Conservation (phyloP, 2,113 vertebrate species). For the Uria aalge region DNA sequence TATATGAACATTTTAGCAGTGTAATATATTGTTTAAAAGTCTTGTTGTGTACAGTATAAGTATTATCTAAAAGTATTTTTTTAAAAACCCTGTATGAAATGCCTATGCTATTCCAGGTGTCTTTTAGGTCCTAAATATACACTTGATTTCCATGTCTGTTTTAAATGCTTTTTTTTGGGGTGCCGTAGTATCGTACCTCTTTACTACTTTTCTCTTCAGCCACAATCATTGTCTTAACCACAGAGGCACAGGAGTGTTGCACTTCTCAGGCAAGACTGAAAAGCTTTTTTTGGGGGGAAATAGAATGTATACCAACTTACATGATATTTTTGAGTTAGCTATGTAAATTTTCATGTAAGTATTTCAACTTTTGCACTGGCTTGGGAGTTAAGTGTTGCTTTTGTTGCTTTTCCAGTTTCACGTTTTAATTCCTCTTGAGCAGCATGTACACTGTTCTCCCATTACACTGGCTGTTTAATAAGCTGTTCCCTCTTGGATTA, state of each 20-base stretch:
- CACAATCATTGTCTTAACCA: conserved; percentile 2
- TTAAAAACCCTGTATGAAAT: conserved; percentile 71
- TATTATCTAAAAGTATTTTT: conserved; percentile 80
- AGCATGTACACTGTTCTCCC: not conserved
- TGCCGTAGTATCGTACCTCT: not conserved
- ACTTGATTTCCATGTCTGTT: not conserved
- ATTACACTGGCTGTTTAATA: conserved; percentile 47
- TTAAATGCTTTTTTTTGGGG: not conserved
- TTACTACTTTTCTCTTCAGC: not conserved
- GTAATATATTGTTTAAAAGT: conserved; percentile 66
- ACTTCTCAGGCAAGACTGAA: not conserved
- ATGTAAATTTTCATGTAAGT: not conserved
- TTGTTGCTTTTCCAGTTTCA: conserved; percentile 1
- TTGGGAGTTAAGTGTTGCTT: not conserved
- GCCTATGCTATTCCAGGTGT: conserved; percentile 26
- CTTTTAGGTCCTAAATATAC: conserved; percentile 39
- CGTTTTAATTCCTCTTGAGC: conserved; percentile 22
- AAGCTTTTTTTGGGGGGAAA: not conserved
- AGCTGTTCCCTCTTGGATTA: conserved; percentile 36
- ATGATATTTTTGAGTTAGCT: not conserved
- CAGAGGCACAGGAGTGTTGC: not conserved
- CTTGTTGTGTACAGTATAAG: conserved; percentile 67
- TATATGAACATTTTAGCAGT: conserved; percentile 70
- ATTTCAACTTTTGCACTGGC: not conserved
- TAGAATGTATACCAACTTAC: not conserved